A percentile compares a stretch with the other conserved stretches of the same genome.
Conservation (phyloP, 1,140 invertebrate species). For the Laupala kohalensis region DNA sequence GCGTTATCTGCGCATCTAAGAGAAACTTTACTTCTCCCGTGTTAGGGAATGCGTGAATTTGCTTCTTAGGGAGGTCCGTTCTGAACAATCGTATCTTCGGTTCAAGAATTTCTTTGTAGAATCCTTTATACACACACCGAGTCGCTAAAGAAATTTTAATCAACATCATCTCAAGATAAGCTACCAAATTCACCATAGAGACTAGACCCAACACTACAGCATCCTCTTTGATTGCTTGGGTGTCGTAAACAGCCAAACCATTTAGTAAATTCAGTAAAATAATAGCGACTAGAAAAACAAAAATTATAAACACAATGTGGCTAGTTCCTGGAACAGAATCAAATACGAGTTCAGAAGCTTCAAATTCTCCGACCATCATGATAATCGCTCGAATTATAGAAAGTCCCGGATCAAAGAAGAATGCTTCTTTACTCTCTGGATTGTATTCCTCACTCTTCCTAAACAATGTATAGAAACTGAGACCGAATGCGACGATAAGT, state of each 20-base stretch:
- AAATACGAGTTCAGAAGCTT: conserved; percentile 60
- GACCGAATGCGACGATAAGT: conserved; percentile 62
- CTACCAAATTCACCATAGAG: conserved; percentile 4
- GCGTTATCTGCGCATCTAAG: background rate
- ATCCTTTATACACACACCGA: background rate
- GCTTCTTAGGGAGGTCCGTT: background rate
- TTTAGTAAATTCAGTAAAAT: conserved; percentile 68
- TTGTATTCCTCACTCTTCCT: conserved; percentile 20
- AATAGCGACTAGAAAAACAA: conserved; percentile 66
- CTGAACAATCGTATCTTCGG: background rate
- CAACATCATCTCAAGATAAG: conserved; percentile 9
- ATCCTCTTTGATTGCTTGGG: conserved; percentile 54
- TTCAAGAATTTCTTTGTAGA: background rate
- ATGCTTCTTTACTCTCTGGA: conserved; percentile 16
- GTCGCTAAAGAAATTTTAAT: background rate
- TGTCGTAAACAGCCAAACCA: conserved; percentile 68
- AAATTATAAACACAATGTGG: conserved; percentile 58
- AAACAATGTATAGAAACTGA: conserved; percentile 65
- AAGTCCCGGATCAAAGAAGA: conserved; percentile 44
- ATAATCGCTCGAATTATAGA: conserved; percentile 67
- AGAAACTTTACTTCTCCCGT: background rate
- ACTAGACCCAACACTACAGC: conserved; percentile 51
- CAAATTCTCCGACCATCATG: conserved; percentile 73
- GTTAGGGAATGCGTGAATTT: background rate
- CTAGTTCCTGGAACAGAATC: conserved; percentile 46